Conservation (phyloP, 23 tunicate genomes). For the Phallusia fumigata region DNA sequence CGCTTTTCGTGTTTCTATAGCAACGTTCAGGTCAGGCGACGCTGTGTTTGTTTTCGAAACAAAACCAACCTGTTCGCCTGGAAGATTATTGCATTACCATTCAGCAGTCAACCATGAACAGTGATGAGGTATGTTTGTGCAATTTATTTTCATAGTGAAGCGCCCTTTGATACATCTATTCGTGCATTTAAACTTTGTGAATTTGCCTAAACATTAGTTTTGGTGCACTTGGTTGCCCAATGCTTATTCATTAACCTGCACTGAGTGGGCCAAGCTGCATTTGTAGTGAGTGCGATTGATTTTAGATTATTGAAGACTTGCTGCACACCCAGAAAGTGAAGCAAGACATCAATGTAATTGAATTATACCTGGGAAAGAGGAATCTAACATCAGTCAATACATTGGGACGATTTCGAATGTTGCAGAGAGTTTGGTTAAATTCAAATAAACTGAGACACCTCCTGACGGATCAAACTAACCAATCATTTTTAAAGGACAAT, state of each 20-base stretch:
- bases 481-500: slow-evolving; percentile 47
- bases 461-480: slow-evolving; percentile 2
- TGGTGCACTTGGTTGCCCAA: too few species aligned
- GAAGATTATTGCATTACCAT: neutral
- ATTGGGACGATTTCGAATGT: slow-evolving; percentile 37
- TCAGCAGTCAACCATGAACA: neutral
- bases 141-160: neutral
- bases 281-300: neutral
- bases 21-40: neutral
- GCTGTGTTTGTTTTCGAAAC: neutral
- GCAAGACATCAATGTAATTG: slow-evolving; percentile 51
- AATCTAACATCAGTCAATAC: slow-evolving; percentile 22
- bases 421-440: slow-evolving; percentile 67
- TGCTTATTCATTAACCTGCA: neutral
- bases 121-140: neutral
- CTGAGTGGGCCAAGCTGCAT: neutral
- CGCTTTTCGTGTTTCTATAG: neutral
- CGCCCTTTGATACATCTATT: too few species aligned
- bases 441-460: slow-evolving; percentile 56
- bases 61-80: neutral
- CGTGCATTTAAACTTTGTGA: too few species aligned
- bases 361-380: slow-evolving; percentile 56
- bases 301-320: slow-evolving; percentile 21
- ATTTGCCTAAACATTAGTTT: too few species aligned
- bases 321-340: slow-evolving; percentile 39